A percentile compares a stretch with the other conserved stretches of the same genome.
These are phyloP conservation scores for Alexandromys fortis DNA, from an alignment of 2,113 vertebrate species.

Conservation along the genomic window DNA sequence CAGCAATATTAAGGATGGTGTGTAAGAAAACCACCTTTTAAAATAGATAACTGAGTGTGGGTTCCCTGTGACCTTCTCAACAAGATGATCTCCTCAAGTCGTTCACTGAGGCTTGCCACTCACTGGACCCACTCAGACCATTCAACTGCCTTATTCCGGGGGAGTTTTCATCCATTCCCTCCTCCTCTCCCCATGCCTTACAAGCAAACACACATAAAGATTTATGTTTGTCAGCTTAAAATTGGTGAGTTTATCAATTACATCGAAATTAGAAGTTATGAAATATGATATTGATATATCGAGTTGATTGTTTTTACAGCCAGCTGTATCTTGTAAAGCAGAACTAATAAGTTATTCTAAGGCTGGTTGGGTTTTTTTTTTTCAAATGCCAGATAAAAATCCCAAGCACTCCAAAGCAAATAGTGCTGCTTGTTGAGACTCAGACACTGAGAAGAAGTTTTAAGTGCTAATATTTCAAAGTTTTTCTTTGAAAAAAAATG, in stretches of 20 bases:
- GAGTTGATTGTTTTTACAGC: slow-evolving; percentile 49
- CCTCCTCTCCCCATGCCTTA: neutral
- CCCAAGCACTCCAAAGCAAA: slow-evolving; percentile 45
- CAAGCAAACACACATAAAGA: neutral
- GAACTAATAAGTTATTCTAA: slow-evolving; percentile 54
- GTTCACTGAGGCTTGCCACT: neutral
- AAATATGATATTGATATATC: slow-evolving; percentile 38
- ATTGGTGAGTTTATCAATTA: slow-evolving; percentile 62
- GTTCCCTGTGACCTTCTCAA: neutral
- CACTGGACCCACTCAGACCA: neutral
- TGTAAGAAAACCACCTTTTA: neutral
- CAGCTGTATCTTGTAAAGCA: slow-evolving; percentile 58
- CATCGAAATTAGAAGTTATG: slow-evolving; percentile 35
- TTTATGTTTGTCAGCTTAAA: neutral
- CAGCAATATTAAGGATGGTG: neutral
- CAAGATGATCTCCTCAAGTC: neutral
- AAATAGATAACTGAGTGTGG: neutral
- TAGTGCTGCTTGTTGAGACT: neutral
- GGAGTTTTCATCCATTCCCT: neutral
- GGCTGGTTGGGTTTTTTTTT: neutral
- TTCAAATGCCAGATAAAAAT: slow-evolving; percentile 65
- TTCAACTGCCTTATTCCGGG: neutral
- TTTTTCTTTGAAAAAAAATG: slow-evolving; percentile 62
- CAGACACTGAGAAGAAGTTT: slow-evolving; percentile 49
- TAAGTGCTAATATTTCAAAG: slow-evolving; percentile 59